Evolutionary conservation across 2,888 invertebrate species (phyloP).

Genomic region (Drosophila algonquin): DNA sequence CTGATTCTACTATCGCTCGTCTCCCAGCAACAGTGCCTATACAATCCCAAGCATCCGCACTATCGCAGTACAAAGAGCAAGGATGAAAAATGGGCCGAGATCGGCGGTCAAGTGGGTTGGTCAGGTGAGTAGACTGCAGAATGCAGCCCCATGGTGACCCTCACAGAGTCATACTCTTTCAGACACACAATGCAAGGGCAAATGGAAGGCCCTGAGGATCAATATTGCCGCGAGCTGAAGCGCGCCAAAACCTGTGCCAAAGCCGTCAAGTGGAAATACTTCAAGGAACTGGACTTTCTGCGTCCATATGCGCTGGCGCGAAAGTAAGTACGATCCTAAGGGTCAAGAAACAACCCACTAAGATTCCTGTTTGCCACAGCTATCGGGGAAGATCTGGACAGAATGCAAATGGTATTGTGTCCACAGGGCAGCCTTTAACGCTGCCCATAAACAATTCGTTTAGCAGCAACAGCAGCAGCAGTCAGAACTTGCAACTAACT

Average conservation of each 20-base stretch:
- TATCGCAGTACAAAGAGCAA: conserved; percentile 79
- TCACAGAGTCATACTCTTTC: background rate
- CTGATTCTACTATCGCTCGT: conserved; percentile 79
- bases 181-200: conserved; percentile 81
- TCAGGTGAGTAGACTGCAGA: conserved; percentile 63
- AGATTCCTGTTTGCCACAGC: conserved; percentile 42
- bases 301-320: conserved; percentile 81
- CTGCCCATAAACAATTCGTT: conserved; percentile 51
- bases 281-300: conserved; percentile 80
- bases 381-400: conserved; percentile 72
- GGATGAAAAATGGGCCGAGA: conserved; percentile 80
- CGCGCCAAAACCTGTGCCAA: conserved; percentile 78
- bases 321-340: conserved; percentile 65
- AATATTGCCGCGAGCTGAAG: conserved; percentile 82
- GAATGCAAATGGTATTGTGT: conserved; percentile 34
- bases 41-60: conserved; percentile 80
- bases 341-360: background rate
- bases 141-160: background rate
- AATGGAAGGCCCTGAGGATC: conserved; percentile 83
- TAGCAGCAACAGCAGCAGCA: conserved; percentile 68
- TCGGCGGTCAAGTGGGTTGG: conserved; percentile 78
- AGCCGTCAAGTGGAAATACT: conserved; percentile 82
- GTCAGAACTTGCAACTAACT: conserved; percentile 54
- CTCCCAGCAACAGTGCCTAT: conserved; percentile 79
- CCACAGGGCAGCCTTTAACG: conserved; percentile 15